These are phyloP conservation scores for Bujurquina vittata DNA, from an alignment of 2,113 vertebrate genomes.

Conservation along the genomic window DNA sequence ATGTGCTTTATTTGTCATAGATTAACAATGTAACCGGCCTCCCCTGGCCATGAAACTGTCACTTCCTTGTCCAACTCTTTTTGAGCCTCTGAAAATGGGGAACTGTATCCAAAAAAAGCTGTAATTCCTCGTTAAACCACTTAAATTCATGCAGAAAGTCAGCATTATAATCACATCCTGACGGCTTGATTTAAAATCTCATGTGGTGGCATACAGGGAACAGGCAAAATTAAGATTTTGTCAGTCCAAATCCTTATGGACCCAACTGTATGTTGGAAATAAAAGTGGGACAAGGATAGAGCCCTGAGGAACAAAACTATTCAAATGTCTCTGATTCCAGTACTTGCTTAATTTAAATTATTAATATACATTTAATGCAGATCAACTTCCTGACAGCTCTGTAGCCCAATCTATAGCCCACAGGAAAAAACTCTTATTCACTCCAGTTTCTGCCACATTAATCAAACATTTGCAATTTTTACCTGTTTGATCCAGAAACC, in stretches of 20 bases:
- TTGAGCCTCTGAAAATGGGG: neutral
- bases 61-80: neutral
- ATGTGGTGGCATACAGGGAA: neutral
- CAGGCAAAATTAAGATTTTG: too few species aligned
- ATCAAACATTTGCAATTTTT: neutral
- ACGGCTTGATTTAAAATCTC: neutral
- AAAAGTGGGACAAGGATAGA: neutral
- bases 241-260: neutral
- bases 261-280: neutral
- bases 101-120: neutral
- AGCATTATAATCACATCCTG: neutral
- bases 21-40: neutral
- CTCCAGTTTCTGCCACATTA: neutral
- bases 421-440: neutral
- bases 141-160: neutral
- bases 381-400: neutral
- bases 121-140: neutral
- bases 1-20: neutral
- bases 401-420: neutral
- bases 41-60: neutral
- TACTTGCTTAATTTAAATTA: neutral
- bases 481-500: neutral
- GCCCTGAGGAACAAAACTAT: neutral
- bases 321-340: neutral
- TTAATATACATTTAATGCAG: neutral